Evolutionary conservation across 2,797 vertebrate genomes (phyloP).

Genomic region (Eulemur albifrons): DNA sequence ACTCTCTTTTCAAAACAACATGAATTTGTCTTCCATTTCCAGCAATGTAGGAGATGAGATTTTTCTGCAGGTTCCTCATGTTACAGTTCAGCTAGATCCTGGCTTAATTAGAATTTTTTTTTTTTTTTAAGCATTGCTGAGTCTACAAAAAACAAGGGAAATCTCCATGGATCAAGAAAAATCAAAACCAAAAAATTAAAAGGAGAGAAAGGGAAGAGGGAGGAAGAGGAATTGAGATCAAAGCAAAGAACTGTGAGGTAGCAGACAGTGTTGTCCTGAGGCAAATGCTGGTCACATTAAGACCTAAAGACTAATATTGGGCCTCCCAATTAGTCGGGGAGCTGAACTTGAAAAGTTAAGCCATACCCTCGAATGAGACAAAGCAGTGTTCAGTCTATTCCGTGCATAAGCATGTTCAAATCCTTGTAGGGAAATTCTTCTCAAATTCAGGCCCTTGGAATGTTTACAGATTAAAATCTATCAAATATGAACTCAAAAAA

Average conservation of each 20-base stretch:
- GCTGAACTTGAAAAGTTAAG: neutral
- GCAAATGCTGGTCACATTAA: neutral
- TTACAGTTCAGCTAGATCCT: neutral
- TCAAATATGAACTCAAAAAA: neutral
- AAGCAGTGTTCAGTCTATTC: neutral
- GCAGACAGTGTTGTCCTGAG: neutral
- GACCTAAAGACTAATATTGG: neutral
- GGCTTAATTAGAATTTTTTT: neutral
- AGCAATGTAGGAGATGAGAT: neutral
- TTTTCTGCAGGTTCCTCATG: neutral
- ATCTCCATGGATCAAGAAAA: conserved; percentile 26
- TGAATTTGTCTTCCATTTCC: conserved; percentile 5
- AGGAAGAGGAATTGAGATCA: neutral
- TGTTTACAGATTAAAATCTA: neutral
- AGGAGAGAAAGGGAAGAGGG: neutral
- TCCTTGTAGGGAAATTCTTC: neutral
- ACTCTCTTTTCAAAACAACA: neutral
- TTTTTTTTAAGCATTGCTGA: conserved; percentile 1
- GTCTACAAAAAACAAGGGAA: conserved; percentile 3
- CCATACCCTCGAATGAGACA: neutral
- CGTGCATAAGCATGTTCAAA: neutral
- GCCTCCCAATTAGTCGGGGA: neutral
- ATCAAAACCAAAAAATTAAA: neutral
- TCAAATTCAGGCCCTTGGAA: neutral
- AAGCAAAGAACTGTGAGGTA: neutral